phyloP scores from a whole-genome alignment of 2,113 vertebrate genomes.

The Varanus salvator region DNA sequence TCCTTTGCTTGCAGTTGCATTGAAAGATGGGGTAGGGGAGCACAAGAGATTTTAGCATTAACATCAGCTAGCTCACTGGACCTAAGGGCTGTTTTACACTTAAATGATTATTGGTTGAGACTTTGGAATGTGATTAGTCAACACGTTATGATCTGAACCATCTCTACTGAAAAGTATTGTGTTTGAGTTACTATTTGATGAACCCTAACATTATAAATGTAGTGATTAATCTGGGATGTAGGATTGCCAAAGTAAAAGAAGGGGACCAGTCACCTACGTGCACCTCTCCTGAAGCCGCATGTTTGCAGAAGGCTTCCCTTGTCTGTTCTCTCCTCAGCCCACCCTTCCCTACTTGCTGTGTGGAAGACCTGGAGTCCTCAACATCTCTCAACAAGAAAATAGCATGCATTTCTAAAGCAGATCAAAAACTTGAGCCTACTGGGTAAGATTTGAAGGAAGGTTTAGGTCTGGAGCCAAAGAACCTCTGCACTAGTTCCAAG shows the following conservation, averaged over 20 bases:
- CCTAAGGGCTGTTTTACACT: background rate
- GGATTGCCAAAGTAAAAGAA: no score
- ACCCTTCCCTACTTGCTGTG: no score
- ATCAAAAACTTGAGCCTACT: background rate
- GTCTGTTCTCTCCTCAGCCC: no score
- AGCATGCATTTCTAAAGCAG: no score
- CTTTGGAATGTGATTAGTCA: background rate
- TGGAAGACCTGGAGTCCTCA: no score
- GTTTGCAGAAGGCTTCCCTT: no score
- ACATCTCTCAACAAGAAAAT: background rate
- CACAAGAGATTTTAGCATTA: background rate
- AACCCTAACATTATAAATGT: background rate
- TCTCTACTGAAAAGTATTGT: constrained; percentile 1
- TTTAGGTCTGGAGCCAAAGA: background rate
- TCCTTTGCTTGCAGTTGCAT: background rate
- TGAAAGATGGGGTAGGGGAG: background rate
- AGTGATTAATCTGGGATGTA: background rate
- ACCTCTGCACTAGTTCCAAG: background rate
- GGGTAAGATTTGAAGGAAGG: background rate
- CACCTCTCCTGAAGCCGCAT: no score
- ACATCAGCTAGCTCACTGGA: background rate
- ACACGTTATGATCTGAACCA: background rate
- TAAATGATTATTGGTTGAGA: background rate
- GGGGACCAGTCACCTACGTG: no score
- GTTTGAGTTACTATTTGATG: background rate